Conservation (phyloP, 2,888 invertebrate genomes). For the Luperina nickerlii region DNA sequence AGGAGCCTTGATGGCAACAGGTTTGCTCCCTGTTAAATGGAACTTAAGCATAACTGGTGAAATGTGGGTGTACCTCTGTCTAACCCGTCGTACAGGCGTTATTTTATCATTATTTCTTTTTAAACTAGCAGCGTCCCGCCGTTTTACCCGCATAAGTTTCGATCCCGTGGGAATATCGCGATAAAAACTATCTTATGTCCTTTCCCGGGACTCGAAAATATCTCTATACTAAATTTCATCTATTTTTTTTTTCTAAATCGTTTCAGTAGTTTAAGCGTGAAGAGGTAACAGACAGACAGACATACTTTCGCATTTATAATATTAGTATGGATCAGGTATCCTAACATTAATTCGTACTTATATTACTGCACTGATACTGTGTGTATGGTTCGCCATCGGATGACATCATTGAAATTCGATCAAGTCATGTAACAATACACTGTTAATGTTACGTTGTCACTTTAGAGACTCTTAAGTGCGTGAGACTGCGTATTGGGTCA, state of each 20-base stretch:
- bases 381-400: slow-evolving; percentile 32
- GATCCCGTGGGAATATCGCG: too few species aligned
- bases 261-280: too few species aligned
- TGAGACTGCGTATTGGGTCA: slow-evolving; percentile 21
- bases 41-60: not conserved
- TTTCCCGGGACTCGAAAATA: too few species aligned
- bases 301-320: too few species aligned
- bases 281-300: too few species aligned
- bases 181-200: too few species aligned
- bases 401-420: slow-evolving; percentile 58
- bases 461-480: slow-evolving; percentile 34
- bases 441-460: slow-evolving; percentile 19
- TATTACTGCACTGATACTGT: slow-evolving; percentile 27
- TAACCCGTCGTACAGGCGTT: not conserved
- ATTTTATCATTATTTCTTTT: slow-evolving; percentile 5
- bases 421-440: slow-evolving; percentile 46
- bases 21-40: not conserved
- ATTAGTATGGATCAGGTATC: too few species aligned
- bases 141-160: too few species aligned
- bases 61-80: not conserved
- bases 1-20: too few species aligned
- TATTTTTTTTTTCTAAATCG: too few species aligned
- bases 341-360: slow-evolving; percentile 25
- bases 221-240: too few species aligned
- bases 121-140: not conserved